phyloP scores from a whole-genome alignment of 2,888 invertebrate genomes.

The Camponotus fellah region DNA sequence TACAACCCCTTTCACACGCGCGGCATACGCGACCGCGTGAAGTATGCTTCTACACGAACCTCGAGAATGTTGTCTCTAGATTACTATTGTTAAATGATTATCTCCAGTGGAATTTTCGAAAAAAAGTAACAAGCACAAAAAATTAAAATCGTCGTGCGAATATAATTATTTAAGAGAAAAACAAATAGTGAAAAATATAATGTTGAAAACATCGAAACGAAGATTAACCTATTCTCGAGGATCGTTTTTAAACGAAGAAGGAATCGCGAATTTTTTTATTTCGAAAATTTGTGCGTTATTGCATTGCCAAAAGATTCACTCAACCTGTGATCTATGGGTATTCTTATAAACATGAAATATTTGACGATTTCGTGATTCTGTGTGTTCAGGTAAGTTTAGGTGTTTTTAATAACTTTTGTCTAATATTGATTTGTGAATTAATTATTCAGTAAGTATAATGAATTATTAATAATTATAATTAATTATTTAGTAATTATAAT shows the following conservation, averaged over 20 bases:
- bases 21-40: conserved; percentile 81
- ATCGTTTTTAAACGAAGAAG: not conserved
- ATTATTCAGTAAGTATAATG: no score
- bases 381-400: conserved; percentile 67
- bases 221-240: not conserved
- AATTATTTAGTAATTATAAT: not conserved
- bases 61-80: conserved; percentile 73
- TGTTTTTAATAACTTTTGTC: not conserved
- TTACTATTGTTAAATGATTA: conserved; percentile 62
- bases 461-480: not conserved
- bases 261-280: conserved; percentile 27
- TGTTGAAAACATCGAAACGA: conserved; percentile 2
- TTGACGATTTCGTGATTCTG: conserved; percentile 64
- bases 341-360: conserved; percentile 64
- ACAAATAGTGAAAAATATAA: not conserved
- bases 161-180: not conserved
- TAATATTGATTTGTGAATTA: not conserved
- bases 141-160: not conserved
- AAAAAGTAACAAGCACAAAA: not conserved
- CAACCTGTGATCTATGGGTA: conserved; percentile 58
- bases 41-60: conserved; percentile 66
- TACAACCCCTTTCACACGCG: conserved; percentile 80
- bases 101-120: not conserved
- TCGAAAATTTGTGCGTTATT: conserved; percentile 29
- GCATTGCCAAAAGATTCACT: conserved; percentile 48